phyloP scores from a whole-genome alignment of 2,797 vertebrate genomes.

The Ctenosaura bakeri region DNA sequence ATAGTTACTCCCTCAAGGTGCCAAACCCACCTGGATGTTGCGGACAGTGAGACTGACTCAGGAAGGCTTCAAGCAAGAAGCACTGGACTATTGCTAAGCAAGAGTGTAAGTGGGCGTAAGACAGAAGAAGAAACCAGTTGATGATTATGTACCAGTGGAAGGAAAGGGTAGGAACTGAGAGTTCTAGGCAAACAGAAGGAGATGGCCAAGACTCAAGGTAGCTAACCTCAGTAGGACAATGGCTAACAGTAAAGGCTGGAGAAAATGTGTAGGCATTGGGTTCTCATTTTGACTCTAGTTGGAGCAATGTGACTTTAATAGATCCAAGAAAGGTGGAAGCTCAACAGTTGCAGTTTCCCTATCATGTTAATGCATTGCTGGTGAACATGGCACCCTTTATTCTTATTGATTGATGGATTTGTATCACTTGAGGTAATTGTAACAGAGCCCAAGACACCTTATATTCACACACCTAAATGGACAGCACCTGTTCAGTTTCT shows the following conservation, averaged over 20 bases:
- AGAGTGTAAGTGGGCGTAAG: too few relatives aligned
- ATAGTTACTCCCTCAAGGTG: too few relatives aligned
- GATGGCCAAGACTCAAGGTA: fast-evolving
- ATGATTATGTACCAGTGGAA: neutral
- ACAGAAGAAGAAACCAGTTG: neutral
- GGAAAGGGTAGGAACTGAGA: too few relatives aligned
- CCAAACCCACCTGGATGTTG: too few relatives aligned
- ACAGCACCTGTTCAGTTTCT: neutral
- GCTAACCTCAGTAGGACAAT: neutral
- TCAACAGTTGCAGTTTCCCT: neutral
- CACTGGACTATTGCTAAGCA: too few relatives aligned
- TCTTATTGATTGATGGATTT: neutral
- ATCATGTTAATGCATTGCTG: neutral
- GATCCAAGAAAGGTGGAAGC: neutral
- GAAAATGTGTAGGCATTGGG: fast-evolving
- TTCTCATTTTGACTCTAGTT: neutral
- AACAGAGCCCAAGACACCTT: neutral
- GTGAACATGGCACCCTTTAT: neutral
- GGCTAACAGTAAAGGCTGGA: neutral
- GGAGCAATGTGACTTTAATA: neutral
- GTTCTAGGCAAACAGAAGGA: neutral
- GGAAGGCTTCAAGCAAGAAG: too few relatives aligned
- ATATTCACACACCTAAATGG: neutral
- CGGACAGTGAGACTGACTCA: too few relatives aligned
- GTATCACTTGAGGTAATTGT: too few relatives aligned